phyloP scores from a whole-genome alignment of 2,888 invertebrate genomes.

The Eupelmus urozonus region DNA sequence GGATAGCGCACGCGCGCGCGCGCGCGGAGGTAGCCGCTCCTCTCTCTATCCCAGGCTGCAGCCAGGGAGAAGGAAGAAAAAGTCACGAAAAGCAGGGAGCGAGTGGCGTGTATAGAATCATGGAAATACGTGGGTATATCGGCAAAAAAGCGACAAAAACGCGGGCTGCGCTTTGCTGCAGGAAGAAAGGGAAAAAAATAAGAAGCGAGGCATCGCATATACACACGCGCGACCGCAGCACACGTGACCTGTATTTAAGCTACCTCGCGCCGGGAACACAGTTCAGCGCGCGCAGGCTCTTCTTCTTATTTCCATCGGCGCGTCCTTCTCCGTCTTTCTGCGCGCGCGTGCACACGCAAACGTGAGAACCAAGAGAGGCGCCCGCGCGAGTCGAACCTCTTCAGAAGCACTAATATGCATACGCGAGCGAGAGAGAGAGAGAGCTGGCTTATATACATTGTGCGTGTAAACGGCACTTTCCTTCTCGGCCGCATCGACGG shows the following conservation, averaged over 20 bases:
- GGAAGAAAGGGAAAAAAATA: neutral
- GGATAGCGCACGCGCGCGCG: too few species aligned
- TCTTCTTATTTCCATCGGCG: conserved; percentile 61
- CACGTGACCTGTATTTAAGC: conserved; percentile 75
- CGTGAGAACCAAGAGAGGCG: conserved; percentile 67
- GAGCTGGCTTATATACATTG: neutral
- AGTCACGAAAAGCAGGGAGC: conserved; percentile 56
- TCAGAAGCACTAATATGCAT: neutral
- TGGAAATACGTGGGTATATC: conserved; percentile 58
- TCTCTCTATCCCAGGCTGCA: too few species aligned
- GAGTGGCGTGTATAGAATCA: neutral
- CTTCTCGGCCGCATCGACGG: too few species aligned
- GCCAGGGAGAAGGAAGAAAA: conserved; percentile 57
- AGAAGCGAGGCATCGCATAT: neutral
- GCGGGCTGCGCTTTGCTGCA: neutral
- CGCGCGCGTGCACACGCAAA: conserved; percentile 64
- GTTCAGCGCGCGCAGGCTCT: neutral
- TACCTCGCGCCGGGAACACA: conserved; percentile 11
- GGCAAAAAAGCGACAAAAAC: neutral
- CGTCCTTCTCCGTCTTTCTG: conserved; percentile 61
- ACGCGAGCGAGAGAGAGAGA: too few species aligned
- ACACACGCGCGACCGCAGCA: conserved; percentile 66
- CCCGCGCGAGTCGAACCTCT: neutral
- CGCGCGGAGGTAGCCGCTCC: conserved; percentile 8
- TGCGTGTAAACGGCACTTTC: neutral